phyloP scores from a whole-genome alignment of 2,113 vertebrate species.

The Carassius carassius region DNA sequence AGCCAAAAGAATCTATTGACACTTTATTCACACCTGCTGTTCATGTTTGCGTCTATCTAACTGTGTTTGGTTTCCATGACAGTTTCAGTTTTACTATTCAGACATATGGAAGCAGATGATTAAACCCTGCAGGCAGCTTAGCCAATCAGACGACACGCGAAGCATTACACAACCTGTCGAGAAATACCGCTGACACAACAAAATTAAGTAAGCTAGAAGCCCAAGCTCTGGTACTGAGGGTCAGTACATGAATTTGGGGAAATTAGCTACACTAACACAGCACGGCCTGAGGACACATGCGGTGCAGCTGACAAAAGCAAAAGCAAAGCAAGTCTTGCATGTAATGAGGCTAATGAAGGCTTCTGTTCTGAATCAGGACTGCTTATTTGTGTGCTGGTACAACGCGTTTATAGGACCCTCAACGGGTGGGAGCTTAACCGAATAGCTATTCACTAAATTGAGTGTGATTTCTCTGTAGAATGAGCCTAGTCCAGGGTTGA shows the following conservation, averaged over 20 bases:
- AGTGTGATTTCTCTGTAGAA: constrained; percentile 16
- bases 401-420: background rate
- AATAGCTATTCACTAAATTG: constrained; percentile 37
- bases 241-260: background rate
- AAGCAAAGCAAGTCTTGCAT: constrained; percentile 28
- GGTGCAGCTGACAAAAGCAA: constrained; percentile 16
- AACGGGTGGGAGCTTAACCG: background rate
- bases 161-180: background rate
- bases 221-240: background rate
- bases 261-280: constrained; percentile 32
- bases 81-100: constrained; percentile 12
- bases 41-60: constrained; percentile 25
- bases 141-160: constrained; percentile 21
- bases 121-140: constrained; percentile 27
- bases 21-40: constrained; percentile 28
- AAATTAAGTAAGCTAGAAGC: background rate
- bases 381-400: background rate
- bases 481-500: constrained; percentile 6
- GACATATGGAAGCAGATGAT: constrained; percentile 47
- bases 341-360: constrained; percentile 40
- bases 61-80: constrained; percentile 45
- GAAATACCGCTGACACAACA: background rate
- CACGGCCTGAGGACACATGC: background rate
- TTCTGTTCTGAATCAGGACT: constrained; percentile 31
- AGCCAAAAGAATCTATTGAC: constrained; percentile 37